Base-by-base conservation (phyloP, 2,113 vertebrate species). In the Dromaius novaehollandiae region DNA sequence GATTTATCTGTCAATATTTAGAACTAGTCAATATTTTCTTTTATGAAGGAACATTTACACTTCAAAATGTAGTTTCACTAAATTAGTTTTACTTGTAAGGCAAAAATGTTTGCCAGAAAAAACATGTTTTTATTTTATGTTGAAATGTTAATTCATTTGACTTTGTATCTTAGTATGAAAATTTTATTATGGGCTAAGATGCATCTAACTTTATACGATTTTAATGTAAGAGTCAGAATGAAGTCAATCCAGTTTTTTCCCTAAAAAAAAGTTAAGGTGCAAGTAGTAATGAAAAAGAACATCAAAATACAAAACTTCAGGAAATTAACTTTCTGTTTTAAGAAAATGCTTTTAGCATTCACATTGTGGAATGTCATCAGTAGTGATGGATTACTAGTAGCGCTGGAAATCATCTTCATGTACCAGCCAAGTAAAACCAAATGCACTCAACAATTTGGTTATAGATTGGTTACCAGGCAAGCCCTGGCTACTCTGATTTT, bases 1-100 rank as follows among this genome's bases (percentile, higher is more conserved):
- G 71, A 94, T 90, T 93, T 93, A 38, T 88, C 73, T 91, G 89
- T 94, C 87, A 89, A 86, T 95, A 71, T 69, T 77, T 75, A 78
- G 25, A 69, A 11, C 8, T 64, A 63, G 68, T 71, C 88, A 90
- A 56, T 94, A 90, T 86, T 84, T 91, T 73, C 18, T 70, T 85
- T 61, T 79, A n/a, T 86, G 34, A 70, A 81, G 12, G 40, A 93
- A 78, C 5, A 15, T 50, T 81, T 64, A 7, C 88, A 60, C 42
- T 75, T 85, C 8, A 93, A 93, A 91, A 44, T 26, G 10, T 56
- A 80, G 13, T 25, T 86, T 80, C 82, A 42, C 6, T 76, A 34
- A 48, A 88, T 82, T 66, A 58, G 3, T 78, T 90, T 82, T 11
- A 61, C 32, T 66, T 28, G 17, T 26, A 70, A 26, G 70, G 58